Percentiles rank a stretch among this genome's conserved stretches.
Conservation (phyloP, 2,113 vertebrate species). For the zebrafish (Danio rerio) region DNA sequence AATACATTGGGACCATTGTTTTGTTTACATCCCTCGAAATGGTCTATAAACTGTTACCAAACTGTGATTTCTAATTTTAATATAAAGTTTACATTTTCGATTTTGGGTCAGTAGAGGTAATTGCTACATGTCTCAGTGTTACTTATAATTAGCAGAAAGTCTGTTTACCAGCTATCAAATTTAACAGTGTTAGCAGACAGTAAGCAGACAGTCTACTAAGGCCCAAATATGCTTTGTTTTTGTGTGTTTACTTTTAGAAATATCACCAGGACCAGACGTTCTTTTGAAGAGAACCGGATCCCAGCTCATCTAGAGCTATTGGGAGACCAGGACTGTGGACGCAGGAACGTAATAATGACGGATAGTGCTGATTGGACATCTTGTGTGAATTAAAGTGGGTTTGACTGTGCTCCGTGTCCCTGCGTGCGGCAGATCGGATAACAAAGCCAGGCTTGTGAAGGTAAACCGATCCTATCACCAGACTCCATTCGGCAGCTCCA, state of each 20-base stretch:
- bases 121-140: too few species aligned
- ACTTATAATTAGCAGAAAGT: too few species aligned
- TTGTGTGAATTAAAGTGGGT: conserved; percentile 74
- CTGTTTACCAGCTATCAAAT: too few species aligned
- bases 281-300: conserved; percentile 3
- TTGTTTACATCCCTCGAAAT: too few species aligned
- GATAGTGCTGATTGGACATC: conserved; percentile 70
- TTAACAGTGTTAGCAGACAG: too few species aligned
- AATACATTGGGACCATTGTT: too few species aligned
- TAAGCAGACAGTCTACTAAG: too few species aligned
- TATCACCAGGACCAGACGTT: conserved; percentile 9
- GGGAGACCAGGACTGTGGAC: conserved; percentile 38
- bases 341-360: conserved; percentile 60
- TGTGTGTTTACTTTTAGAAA: neutral
- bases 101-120: too few species aligned
- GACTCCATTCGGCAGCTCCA: conserved; percentile 61
- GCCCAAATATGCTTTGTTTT: too few species aligned
- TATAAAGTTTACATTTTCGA: too few species aligned
- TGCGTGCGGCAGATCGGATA: conserved; percentile 68
- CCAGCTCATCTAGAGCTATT: neutral
- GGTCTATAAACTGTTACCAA: too few species aligned
- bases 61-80: too few species aligned
- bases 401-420: conserved; percentile 72
- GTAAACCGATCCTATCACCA: conserved; percentile 68
- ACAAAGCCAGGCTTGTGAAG: conserved; percentile 68